phyloP scores from a whole-genome alignment of 2,888 invertebrate species.

The Melipona beecheii region DNA sequence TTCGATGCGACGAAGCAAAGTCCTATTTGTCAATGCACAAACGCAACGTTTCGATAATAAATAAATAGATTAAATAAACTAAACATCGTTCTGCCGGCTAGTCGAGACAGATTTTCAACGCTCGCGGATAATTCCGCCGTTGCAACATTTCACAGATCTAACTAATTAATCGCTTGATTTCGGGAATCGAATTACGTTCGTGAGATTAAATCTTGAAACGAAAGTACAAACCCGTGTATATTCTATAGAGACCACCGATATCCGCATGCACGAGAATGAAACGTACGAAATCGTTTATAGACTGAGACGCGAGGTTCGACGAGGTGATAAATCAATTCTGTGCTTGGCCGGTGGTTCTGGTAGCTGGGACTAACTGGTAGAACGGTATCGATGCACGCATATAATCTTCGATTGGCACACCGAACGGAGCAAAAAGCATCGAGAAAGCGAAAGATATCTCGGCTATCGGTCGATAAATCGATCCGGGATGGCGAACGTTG shows the following conservation, averaged over 20 bases:
- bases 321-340: background rate
- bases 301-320: background rate
- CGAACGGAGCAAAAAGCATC: slow-evolving; percentile 19
- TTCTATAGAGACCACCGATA: background rate
- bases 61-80: too few species aligned
- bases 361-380: background rate
- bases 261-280: background rate
- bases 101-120: too few species aligned
- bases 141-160: too few species aligned
- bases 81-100: too few species aligned
- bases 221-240: background rate
- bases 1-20: too few species aligned
- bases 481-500: slow-evolving; percentile 28
- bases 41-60: too few species aligned
- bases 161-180: too few species aligned
- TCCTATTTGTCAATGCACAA: too few species aligned
- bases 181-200: too few species aligned
- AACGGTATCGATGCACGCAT: background rate
- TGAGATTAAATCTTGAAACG: background rate
- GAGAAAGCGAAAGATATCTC: slow-evolving; percentile 68
- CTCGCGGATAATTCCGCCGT: too few species aligned
- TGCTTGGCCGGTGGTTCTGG: background rate
- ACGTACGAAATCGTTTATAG: background rate
- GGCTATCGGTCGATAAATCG: slow-evolving; percentile 65
- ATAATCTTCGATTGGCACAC: background rate